Base-by-base conservation (phyloP, 2,113 vertebrate species). In the Sterrhoptilus dennistouni region DNA sequence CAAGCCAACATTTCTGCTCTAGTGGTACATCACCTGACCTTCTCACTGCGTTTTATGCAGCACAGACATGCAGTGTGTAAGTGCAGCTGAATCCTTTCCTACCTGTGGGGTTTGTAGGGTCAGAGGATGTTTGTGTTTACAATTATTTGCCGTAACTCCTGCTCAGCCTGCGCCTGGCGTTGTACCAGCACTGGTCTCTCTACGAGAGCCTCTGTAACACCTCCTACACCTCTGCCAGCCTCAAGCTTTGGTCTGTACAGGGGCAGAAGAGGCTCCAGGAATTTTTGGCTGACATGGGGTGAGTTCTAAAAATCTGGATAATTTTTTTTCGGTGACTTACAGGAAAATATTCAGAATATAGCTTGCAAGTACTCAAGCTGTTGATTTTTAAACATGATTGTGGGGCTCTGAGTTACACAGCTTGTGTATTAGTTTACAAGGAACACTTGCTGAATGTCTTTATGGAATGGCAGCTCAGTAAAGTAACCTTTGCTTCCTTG, bases 131-230 rank as follows among this genome's bases (percentile, higher is more conserved):
- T 22, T 27, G 23, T 66, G 11, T 77, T 52, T 35, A 6, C 7
- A 31, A 4, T 66, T 65, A 49, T 95, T 94, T 88, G 68, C 98
- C 94, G 6, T 98, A 97, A 99, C 94, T 50, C 36, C 54, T 28
- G 42, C 52, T 83, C 95, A 99, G 99, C 94, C 97, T 99, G 80
- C 98, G 99, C 61, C 98, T 99, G 75, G 98, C 97, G 0, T 98
- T 99, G n/a, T 99, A 99, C 59, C 99, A 99, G 95, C 99, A 99
- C 94, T 99, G 99, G 99, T 99, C 99, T 66, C 97, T 99, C 6
- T 99, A 98, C 3, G 99, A 99, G 96, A 99, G 99, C 94, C 98
- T 99, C 54, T 99, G 98, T 87, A 99, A 99, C 91, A 99, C 99
- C 16, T 98, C 97, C 25, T 99, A 99, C 94, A 99, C 99, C 1